Base-by-base conservation (phyloP, 2,888 invertebrate species). In the Desoria tigrina region DNA sequence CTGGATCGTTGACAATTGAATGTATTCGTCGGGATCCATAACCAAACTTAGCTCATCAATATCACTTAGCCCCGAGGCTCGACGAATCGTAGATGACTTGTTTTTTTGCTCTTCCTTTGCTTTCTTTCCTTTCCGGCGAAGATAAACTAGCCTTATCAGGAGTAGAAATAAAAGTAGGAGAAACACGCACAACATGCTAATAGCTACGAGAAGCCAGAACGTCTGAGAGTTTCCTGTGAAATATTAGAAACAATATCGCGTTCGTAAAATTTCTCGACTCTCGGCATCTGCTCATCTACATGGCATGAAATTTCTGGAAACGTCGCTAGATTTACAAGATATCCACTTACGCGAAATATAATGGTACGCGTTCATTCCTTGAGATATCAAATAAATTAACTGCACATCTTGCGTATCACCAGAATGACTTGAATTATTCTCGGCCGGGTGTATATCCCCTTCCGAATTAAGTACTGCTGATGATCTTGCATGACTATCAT, bases 311-410 rank as follows among this genome's bases (percentile, higher is more conserved):
- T 9, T 39, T 39, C 39, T 39, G 16, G 16, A 9, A 11, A 39
- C 16, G 16, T 18, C 9, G n/a, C 45, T 45, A n/a, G n/a, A n/a
- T n/a, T n/a, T n/a, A n/a, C n/a, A n/a, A n/a, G 45, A 45, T 16
- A 11, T 45, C 6, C 42, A 64, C 72, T 69, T 67, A 72, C 72
- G 55, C 18, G 68, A 69, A 63, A 72, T 65, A 50, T 66, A 72
- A 63, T 69, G 65, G 59, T 72, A 72, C 18, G 72, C 72, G 61
- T 65, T 69, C 51, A 72, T 67, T 63, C 72, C 68, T 57, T 69
- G 69, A 26, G 72, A 69, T 60, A 72, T 72, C 60, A 72, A 66
- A 62, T 72, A 69, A 66, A 72, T 69, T 61, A 72, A 65, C 50
- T 68, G 69, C 27, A 69, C 64, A 64, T 72, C 72, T 65, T 53